These are phyloP conservation scores for Wiebesia pumilae DNA, from an alignment of 1,140 invertebrate species.

Conservation along the genomic window DNA sequence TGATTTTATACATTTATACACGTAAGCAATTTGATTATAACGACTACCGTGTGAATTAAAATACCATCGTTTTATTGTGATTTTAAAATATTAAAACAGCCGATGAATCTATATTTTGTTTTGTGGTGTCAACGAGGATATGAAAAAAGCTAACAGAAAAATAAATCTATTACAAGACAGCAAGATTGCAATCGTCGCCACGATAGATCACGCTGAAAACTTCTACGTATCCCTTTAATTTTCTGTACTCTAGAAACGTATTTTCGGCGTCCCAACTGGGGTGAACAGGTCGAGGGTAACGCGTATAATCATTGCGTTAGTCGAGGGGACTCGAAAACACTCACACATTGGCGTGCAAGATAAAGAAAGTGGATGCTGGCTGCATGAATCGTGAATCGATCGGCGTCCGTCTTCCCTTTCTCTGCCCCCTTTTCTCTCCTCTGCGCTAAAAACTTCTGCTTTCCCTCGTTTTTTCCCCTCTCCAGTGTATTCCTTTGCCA, in stretches of 20 bases:
- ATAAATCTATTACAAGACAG: too few relatives aligned
- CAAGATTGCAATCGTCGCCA: too few relatives aligned
- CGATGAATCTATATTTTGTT: too few relatives aligned
- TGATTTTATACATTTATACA: too few relatives aligned
- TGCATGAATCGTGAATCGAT: conserved; percentile 66
- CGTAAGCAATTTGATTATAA: too few relatives aligned
- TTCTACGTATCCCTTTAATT: not conserved
- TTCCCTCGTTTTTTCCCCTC: not conserved
- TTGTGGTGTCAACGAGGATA: too few relatives aligned
- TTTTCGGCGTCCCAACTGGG: not conserved
- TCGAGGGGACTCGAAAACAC: not conserved
- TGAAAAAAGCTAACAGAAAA: too few relatives aligned
- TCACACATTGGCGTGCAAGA: not conserved
- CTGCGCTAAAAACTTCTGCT: not conserved
- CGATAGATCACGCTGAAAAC: too few relatives aligned
- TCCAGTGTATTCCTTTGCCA: not conserved
- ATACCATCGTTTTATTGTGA: too few relatives aligned
- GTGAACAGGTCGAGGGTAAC: not conserved
- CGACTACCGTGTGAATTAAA: too few relatives aligned
- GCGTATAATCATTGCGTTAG: conserved; percentile 22
- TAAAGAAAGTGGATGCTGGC: conserved; percentile 45
- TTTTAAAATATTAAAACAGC: too few relatives aligned
- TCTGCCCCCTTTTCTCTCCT: conserved; percentile 52
- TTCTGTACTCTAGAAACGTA: not conserved
- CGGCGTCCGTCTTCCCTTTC: conserved; percentile 58